These are phyloP conservation scores for Fringilla coelebs DNA, from an alignment of 2,797 vertebrate genomes.

Conservation along the genomic window DNA sequence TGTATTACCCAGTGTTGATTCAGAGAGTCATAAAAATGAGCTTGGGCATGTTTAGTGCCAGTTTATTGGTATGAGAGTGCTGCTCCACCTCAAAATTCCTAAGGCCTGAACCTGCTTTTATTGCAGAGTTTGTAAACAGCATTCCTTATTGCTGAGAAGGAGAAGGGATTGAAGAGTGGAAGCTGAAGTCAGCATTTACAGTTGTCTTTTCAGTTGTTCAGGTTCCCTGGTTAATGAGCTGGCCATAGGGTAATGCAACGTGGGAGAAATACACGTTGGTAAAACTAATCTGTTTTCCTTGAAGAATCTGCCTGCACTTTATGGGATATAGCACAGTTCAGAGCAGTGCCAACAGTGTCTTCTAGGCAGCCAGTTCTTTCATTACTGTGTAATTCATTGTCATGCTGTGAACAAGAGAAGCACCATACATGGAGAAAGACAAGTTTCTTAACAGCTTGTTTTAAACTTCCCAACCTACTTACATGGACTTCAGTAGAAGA, in stretches of 20 bases:
- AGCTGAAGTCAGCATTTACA: neutral
- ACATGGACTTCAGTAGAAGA: conserved; percentile 25
- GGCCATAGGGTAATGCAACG: neutral
- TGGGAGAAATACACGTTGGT: neutral
- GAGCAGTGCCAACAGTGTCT: conserved; percentile 2
- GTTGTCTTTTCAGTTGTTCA: neutral
- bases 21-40: neutral
- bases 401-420: neutral
- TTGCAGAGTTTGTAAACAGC: neutral
- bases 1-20: neutral
- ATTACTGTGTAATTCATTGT: conserved; percentile 49
- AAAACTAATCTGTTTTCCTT: neutral
- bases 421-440: conserved; percentile 64
- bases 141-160: neutral
- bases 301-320: neutral
- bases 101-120: neutral
- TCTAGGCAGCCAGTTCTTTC: conserved; percentile 39
- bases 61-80: neutral
- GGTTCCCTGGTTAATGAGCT: neutral
- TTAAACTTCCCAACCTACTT: conserved; percentile 25
- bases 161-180: neutral
- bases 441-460: conserved; percentile 29
- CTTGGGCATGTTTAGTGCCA: neutral
- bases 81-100: neutral
- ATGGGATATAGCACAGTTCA: neutral